Conservation (phyloP, 2,113 vertebrate genomes). For the Paracanthobrama guichenoti region DNA sequence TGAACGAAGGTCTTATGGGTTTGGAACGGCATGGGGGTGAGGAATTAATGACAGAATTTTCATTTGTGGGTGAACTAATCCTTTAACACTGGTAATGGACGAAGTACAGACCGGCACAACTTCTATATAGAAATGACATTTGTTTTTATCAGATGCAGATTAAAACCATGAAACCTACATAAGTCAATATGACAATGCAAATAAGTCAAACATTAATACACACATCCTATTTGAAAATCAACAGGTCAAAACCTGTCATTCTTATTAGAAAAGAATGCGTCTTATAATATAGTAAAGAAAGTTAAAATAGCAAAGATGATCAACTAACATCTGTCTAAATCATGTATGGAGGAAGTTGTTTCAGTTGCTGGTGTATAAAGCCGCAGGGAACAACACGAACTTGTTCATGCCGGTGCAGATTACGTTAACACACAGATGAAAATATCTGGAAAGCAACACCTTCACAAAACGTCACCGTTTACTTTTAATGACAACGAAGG, state of each 20-base stretch:
- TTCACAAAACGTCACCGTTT: not conserved
- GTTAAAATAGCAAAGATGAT: not conserved
- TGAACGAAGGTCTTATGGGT: too few relatives aligned
- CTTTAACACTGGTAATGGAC: not conserved
- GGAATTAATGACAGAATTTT: too few relatives aligned
- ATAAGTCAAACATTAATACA: not conserved
- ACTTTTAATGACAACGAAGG: not conserved
- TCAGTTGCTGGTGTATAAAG: not conserved
- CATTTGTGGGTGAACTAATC: too few relatives aligned
- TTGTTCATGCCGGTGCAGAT: not conserved
- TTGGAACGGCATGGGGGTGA: too few relatives aligned
- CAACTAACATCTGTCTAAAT: not conserved
- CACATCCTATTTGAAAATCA: not conserved
- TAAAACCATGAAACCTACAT: not conserved
- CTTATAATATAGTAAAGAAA: not conserved
- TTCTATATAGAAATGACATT: not conserved
- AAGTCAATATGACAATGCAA: not conserved
- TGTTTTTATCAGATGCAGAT: not conserved
- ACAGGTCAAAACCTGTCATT: not conserved
- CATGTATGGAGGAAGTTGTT: not conserved
- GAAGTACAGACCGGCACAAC: too few relatives aligned
- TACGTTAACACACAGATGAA: not conserved
- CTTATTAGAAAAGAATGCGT: too few relatives aligned
- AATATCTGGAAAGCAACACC: not conserved
- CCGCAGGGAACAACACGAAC: not conserved